These are phyloP conservation scores for Desoria tigrina DNA, from an alignment of 2,888 invertebrate species.

Conservation along the genomic window DNA sequence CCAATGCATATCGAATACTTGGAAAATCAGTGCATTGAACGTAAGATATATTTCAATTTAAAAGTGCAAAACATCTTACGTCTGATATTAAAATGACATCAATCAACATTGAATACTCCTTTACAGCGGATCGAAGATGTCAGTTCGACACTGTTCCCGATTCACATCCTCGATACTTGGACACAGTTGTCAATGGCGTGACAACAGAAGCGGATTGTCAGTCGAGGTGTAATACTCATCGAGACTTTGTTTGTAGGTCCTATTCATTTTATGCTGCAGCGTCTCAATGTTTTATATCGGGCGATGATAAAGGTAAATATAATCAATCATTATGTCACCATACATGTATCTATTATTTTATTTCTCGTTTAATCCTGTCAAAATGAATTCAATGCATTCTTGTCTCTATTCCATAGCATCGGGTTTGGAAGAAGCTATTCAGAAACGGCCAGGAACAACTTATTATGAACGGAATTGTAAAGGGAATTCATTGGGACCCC, in stretches of 20 bases:
- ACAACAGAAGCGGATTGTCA: constrained; percentile 57
- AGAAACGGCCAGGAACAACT: constrained; percentile 56
- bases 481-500: constrained; percentile 26
- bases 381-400: no score
- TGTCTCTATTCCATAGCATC: constrained; percentile 45
- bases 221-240: constrained; percentile 56
- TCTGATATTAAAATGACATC: not conserved
- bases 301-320: constrained; percentile 57
- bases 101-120: not conserved
- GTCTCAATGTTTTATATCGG: constrained; percentile 58
- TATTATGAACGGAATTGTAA: constrained; percentile 56
- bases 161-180: constrained; percentile 56
- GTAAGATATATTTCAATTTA: constrained; percentile 54
- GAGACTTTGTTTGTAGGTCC: constrained; percentile 58
- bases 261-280: constrained; percentile 58
- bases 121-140: constrained; percentile 54
- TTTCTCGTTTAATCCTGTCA: no score
- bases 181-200: constrained; percentile 56
- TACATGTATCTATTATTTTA: not conserved
- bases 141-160: constrained; percentile 55
- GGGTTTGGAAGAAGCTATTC: constrained; percentile 54
- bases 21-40: constrained; percentile 62
- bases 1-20: constrained; percentile 60
- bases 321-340: no score
- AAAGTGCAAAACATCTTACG: not conserved